Evolutionary conservation across 1,140 invertebrate genomes (phyloP), one percentile per base, ranked within the genome.

Genomic region (Drosophila nigrodunni): DNA sequence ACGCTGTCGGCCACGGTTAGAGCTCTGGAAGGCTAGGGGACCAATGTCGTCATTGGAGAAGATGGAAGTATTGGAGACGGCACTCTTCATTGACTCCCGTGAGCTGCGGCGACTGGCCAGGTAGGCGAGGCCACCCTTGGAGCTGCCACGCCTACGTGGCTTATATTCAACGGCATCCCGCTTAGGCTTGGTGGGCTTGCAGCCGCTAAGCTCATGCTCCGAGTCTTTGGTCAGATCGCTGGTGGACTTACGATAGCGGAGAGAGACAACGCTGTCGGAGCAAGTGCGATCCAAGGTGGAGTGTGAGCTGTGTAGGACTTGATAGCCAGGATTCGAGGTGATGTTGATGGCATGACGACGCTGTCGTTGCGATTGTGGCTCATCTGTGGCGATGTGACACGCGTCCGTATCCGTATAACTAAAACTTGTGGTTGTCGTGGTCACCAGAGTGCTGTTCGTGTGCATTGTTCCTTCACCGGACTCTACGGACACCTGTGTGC

Each of bases 31-130:
- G 58, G 92, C 80, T 10, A 97, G 89, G 0, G 96, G 96, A 8
- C 96, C 96, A 43, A 96, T 94, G 74, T 96, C 96, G 82, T 97
- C 96, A 64, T 94, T 94, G 0, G 94, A 95, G 61, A 94, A 92
- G 2, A 93, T 93, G 4, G 94, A 95, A 46, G 94, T 93, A 50
- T 96, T 95, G 7, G 96, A 96, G 61, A 94, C 92, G 86, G 94
- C 94, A 41, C 95, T 95, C 39, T 94, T 94, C 77, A 95, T 93
- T 18, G 95, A 96, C 74, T 96, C 95, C 21, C 95, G 92, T 0
- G 95, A 95, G 71, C 85, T 92, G 1, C 96, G 95, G 3, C 96
- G 93, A 54, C 96, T 96, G 9, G 96, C 96, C 75, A 97, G 92
- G 81, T 96, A 96, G 2, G 96, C 96, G 37, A 95, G 75, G 0